Base-by-base conservation (phyloP, 2,797 vertebrate genomes). In the Argentina silus region DNA sequence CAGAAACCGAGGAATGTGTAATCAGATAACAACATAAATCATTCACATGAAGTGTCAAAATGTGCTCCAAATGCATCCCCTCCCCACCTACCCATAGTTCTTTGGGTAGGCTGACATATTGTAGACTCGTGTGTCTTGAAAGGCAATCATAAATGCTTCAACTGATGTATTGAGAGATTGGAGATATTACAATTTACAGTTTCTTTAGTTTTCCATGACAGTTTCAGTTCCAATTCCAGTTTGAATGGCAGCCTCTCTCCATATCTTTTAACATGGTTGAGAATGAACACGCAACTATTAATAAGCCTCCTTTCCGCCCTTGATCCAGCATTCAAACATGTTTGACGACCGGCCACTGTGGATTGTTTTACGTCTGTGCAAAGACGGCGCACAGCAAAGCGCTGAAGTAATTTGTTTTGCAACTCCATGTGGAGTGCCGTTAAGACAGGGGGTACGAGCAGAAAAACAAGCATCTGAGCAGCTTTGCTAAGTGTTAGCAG, bases 321-420 rank as follows among this genome's bases (percentile, higher is more conserved):
- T 11, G 21, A n/a, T 3, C 7, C 10, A 0, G 21, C 53, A 61
- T 11, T 36, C 45, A 48, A 60, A 62, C 19, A 6, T 59, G 42
- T 59, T 59, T 23, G 43, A 60, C 42, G 19, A 69, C 10, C 10
- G 17, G 43, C 50, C 73, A 27, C 67, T 70, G 73, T 47, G 53
- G 27, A 42, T 69, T 61, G 72, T 78, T 69, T 51, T 72, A 21
- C 5, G 44, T 70, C 17, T 69, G 65, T 64, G 74, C 53, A 67
- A 60, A 76, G 74, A 44, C n/a, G 72, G 64, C 6, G 48, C 67
- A 44, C 56, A 59, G 57, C 57, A 50, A 61, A 23, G 65, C 67
- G 2, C 74, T 79, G 74, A 80, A 74, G 79, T 72, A 44, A 82
- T 83, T 84, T 89, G 81, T 86, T 90, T 86, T 69, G 67, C 74